A percentile compares a stretch with the other conserved stretches of the same genome.
Evolutionary conservation across 2,888 invertebrate genomes (phyloP).

Genomic region (Lingula anatina): DNA sequence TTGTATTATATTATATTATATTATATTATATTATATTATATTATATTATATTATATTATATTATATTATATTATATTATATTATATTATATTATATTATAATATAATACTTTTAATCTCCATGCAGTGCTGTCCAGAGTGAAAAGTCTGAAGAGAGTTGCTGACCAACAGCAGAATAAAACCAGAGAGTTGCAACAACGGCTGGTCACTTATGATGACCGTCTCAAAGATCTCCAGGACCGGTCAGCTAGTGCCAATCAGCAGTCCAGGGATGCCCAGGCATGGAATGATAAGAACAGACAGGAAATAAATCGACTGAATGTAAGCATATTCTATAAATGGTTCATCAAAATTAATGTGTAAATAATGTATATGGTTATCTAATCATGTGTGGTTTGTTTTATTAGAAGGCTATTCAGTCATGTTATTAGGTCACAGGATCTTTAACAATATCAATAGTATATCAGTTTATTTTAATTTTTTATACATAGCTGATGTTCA

Average conservation of each 20-base stretch:
- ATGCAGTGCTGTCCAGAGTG: constrained; percentile 48
- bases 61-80: too few species aligned
- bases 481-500: background rate
- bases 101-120: background rate
- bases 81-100: background rate
- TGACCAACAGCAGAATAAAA: constrained; percentile 21
- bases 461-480: background rate
- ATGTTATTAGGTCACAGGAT: too few species aligned
- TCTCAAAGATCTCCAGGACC: constrained; percentile 33
- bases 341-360: background rate
- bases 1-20: too few species aligned
- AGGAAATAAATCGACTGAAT: background rate
- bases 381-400: too few species aligned
- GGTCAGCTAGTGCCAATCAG: too few species aligned
- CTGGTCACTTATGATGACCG: constrained; percentile 48
- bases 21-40: too few species aligned
- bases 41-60: too few species aligned
- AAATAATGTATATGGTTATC: background rate
- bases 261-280: background rate
- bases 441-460: background rate
- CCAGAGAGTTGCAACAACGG: constrained; percentile 11
- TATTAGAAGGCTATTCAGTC: too few species aligned
- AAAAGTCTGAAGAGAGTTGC: constrained; percentile 56
- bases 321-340: too few species aligned
- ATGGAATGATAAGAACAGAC: background rate